Conservation (phyloP, 2,888 invertebrate genomes). For the Anticlea derivata region DNA sequence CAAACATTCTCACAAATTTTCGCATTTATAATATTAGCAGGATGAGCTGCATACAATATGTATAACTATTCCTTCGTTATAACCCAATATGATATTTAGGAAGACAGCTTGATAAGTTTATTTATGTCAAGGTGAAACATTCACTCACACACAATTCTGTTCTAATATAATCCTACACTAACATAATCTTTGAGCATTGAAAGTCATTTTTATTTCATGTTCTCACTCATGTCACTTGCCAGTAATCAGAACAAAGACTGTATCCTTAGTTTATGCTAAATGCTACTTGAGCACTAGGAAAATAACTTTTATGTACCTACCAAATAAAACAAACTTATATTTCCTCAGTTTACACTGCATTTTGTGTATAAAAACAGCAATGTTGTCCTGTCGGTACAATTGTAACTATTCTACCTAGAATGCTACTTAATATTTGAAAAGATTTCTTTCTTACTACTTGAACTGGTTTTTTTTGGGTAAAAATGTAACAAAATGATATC, state of each 20-base stretch:
- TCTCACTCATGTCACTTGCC: conserved; percentile 14
- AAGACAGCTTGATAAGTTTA: conserved; percentile 32
- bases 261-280: conserved; percentile 12
- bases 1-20: no score
- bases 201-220: conserved; percentile 20
- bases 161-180: conserved; percentile 8
- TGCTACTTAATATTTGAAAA: no score
- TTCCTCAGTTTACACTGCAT: no score
- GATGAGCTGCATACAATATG: no score
- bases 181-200: background rate
- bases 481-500: no score
- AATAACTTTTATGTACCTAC: background rate
- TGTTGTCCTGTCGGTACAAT: no score
- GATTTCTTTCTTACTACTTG: no score
- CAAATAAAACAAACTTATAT: no score
- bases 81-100: conserved; percentile 11
- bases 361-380: no score
- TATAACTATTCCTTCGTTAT: background rate
- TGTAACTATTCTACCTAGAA: no score
- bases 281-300: background rate
- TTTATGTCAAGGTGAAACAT: conserved; percentile 58
- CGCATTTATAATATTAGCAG: no score
- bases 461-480: no score
- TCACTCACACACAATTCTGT: conserved; percentile 14
- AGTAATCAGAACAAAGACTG: conserved; percentile 1